phyloP scores from a whole-genome alignment of 1,140 invertebrate species.

The Holotrichia oblita region DNA sequence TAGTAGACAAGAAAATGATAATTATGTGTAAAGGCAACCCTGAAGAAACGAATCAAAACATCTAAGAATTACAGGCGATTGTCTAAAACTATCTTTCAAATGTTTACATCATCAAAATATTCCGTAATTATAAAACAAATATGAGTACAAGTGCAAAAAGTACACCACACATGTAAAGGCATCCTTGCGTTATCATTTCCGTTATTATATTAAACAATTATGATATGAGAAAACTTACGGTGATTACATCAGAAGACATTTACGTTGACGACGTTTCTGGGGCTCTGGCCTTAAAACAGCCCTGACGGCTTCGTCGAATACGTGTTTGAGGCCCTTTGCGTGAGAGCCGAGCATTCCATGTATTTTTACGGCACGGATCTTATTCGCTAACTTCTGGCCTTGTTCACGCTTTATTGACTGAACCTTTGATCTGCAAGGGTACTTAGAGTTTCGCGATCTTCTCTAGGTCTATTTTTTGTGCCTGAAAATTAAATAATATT shows the following conservation, averaged over 20 bases:
- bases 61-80: too few species aligned
- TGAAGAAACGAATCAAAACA: too few species aligned
- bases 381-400: conserved; percentile 94
- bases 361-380: conserved; percentile 96
- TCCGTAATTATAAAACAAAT: too few species aligned
- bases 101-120: too few species aligned
- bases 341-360: conserved; percentile 98
- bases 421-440: conserved; percentile 91
- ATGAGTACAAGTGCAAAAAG: too few species aligned
- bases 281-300: conserved; percentile 94
- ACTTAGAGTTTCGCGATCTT: conserved; percentile 92
- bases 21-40: too few species aligned
- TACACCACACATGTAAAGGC: too few species aligned
- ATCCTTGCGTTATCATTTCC: too few species aligned
- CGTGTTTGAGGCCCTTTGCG: conserved; percentile 97
- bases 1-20: too few species aligned
- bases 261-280: conserved; percentile 89
- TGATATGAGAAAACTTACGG: conserved; percentile 41
- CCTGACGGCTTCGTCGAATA: conserved; percentile 97
- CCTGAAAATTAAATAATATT: conserved; percentile 64
- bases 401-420: conserved; percentile 93
- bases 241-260: conserved; percentile 87
- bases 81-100: too few species aligned
- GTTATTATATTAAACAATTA: neutral
- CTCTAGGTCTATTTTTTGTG: conserved; percentile 96